Evolutionary conservation across 1,140 invertebrate genomes (phyloP).

Genomic region (Drosophila triauraria): DNA sequence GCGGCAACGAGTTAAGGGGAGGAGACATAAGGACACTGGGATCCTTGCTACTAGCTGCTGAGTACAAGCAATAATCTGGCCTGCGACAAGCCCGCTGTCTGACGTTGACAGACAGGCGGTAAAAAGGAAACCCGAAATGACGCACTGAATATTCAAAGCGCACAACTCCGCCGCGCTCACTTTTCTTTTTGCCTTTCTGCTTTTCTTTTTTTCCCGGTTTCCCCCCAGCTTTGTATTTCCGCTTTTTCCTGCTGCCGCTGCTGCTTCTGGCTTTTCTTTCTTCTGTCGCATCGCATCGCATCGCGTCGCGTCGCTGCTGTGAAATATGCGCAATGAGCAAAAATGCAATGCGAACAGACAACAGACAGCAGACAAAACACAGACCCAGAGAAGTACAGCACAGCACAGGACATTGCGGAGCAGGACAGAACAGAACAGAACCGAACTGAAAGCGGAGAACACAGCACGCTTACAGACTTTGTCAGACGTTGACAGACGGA

Average conservation of each 20-base stretch:
- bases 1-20: neutral
- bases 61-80: constrained; percentile 74
- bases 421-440: constrained; percentile 1
- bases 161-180: constrained; percentile 58
- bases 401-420: constrained; percentile 10
- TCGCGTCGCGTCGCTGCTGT: constrained; percentile 47
- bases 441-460: constrained; percentile 19
- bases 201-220: constrained; percentile 12
- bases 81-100: constrained; percentile 51
- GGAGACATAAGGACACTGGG: constrained; percentile 3
- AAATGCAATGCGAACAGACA: constrained; percentile 75
- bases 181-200: constrained; percentile 39
- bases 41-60: constrained; percentile 9
- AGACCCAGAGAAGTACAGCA: constrained; percentile 17
- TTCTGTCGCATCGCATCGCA: constrained; percentile 62
- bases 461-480: constrained; percentile 71
- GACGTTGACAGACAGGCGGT: constrained; percentile 51
- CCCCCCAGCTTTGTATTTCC: constrained; percentile 32
- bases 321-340: constrained; percentile 77
- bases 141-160: constrained; percentile 82
- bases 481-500: constrained; percentile 77
- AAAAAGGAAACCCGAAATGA: constrained; percentile 60
- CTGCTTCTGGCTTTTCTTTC: constrained; percentile 48
- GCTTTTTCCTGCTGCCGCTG: constrained; percentile 27
- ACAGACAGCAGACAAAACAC: constrained; percentile 70